Percentiles rank a stretch among this genome's conserved stretches.
Evolutionary conservation across 23 tunicate genomes (phyloP).

Genomic region (Halocynthia aurantium): DNA sequence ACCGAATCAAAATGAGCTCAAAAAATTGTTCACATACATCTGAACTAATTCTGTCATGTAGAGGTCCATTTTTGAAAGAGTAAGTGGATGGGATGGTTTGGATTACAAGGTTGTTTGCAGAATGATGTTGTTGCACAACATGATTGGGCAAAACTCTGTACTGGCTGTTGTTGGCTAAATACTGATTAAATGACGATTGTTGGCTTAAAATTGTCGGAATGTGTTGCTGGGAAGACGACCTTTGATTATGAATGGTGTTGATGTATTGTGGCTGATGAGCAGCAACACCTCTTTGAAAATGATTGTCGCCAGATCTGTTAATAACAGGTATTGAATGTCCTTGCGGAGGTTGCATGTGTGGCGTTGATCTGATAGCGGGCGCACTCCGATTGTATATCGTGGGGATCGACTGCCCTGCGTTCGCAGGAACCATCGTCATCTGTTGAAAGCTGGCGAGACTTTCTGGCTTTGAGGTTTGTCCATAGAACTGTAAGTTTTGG

Average conservation of each 20-base stretch:
- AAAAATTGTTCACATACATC: background rate
- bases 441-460: no score
- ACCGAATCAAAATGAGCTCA: conserved; percentile 6
- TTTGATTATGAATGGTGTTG: conserved; percentile 2
- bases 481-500: background rate
- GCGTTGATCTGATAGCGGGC: background rate
- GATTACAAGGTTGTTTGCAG: conserved; percentile 13
- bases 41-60: no score
- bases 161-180: background rate
- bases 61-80: conserved; percentile 8
- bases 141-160: background rate
- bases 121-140: background rate
- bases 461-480: background rate
- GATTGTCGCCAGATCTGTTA: background rate
- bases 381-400: conserved; percentile 12
- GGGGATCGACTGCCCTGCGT: conserved; percentile 11
- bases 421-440: background rate
- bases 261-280: background rate
- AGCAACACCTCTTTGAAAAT: background rate
- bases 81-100: conserved; percentile 10
- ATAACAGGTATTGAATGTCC: conserved; percentile 26
- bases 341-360: background rate
- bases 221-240: background rate
- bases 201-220: conserved; percentile 7
- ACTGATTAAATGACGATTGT: background rate